Base-by-base conservation (phyloP, 2,888 invertebrate species). In the Mythimna ferrago region DNA sequence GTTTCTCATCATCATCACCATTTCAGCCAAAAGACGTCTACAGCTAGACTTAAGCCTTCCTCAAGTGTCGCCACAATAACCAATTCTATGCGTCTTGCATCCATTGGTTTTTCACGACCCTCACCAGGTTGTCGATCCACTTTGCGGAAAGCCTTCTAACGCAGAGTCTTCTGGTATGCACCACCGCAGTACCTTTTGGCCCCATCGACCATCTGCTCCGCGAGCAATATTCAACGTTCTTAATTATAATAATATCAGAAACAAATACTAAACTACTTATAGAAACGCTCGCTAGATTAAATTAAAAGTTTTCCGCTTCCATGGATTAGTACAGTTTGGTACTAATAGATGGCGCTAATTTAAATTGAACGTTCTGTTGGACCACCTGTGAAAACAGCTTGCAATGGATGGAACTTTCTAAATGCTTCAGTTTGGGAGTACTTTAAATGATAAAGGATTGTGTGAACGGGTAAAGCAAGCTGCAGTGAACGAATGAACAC, bases 371-470 rank as follows among this genome's bases (percentile, higher is more conserved):
- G 48, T 21, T 21, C 58, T 38, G 38, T 41, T 41, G 21, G 38
- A 58, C 19, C 81, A 81, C 76, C 81, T 81, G 81, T 66, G 84
- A 65, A 72, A 84, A 81, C 64, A 68, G 41, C 19, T 19, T 51
- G 26, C n/a, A 58, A 19, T 48, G 6, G 48, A 19, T 26, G 26
- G 26, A 63, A 76, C 44, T 76, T 76, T 76, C 41, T 68, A 56
- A 76, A 76, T 41, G 44, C 21, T 71, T 48, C n/a, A 64, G 66
- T 79, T 60, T 10, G 60, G 35, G 62, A 26, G 26, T 44, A 75
- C 57, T 76, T 80, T 66, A 44, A 76, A 54, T 68, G 81, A 56
- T 66, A 11, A 38, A 60, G 81, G 81, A 72, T 81, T 76, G 60
- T 21, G 54, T 60, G 38, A 66, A 38, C 6, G 32, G 44, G 7